Percentiles rank a stretch among this genome's conserved stretches.
Conservation (phyloP, 2,888 invertebrate genomes). For the Hypercompe scribonia region DNA sequence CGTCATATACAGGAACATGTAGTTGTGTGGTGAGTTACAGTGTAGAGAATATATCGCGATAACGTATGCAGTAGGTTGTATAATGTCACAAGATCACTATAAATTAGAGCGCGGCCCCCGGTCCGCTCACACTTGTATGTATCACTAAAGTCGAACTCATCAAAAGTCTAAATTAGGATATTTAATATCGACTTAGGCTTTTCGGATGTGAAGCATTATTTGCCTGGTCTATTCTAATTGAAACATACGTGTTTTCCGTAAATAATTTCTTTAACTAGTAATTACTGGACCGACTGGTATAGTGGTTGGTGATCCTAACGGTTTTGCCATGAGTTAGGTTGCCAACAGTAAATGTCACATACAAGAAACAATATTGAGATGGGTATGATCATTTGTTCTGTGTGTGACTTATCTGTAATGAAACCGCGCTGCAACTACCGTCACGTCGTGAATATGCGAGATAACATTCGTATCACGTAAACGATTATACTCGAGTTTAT, state of each 20-base stretch:
- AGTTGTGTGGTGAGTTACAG: neutral
- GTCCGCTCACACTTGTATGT: constrained; percentile 57
- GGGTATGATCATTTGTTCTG: neutral
- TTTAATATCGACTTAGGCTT: constrained; percentile 1
- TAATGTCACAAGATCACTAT: neutral
- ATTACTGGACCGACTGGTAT: neutral
- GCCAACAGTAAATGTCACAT: no score
- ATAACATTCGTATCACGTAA: constrained; percentile 34
- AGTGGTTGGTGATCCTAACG: neutral
- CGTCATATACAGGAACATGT: no score
- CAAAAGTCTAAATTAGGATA: constrained; percentile 51
- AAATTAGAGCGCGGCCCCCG: neutral
- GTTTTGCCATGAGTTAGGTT: no score
- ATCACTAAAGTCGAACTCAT: constrained; percentile 64
- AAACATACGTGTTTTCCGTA: no score
- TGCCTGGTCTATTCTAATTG: no score
- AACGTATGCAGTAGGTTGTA: neutral
- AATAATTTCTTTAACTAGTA: neutral
- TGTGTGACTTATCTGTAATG: neutral
- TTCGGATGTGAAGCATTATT: neutral
- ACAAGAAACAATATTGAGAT: neutral
- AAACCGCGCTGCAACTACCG: neutral
- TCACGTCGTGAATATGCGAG: neutral
- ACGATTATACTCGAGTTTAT: constrained; percentile 20
- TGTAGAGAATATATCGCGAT: neutral